Conservation (phyloP, 2,797 vertebrate genomes). For the Cetoscarus ocellatus region DNA sequence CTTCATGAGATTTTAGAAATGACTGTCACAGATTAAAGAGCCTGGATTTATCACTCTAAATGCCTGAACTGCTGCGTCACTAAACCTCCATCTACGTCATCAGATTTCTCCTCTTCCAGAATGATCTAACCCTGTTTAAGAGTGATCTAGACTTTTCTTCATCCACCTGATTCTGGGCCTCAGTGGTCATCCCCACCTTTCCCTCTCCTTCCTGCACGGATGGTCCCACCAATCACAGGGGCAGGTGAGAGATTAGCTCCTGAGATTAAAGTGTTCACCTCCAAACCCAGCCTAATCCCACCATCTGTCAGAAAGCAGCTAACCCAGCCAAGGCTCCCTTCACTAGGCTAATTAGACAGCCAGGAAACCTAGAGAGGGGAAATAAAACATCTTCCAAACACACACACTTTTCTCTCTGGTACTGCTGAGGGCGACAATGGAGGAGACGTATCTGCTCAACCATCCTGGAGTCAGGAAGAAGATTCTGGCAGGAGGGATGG, state of each 20-base stretch:
- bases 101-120: conserved; percentile 64
- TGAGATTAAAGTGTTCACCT: conserved; percentile 84
- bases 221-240: conserved; percentile 70
- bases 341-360: conserved; percentile 74
- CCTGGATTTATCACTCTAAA: neutral
- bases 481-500: conserved; percentile 88
- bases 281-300: conserved; percentile 82
- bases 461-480: conserved; percentile 90
- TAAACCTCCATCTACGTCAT: conserved; percentile 12
- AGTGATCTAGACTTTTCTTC: conserved; percentile 48
- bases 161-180: conserved; percentile 26
- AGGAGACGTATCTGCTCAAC: conserved; percentile 86
- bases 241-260: conserved; percentile 79
- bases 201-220: conserved; percentile 55
- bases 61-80: neutral
- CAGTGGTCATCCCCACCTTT: conserved; percentile 52
- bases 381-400: conserved; percentile 34
- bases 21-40: too few relatives aligned
- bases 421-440: conserved; percentile 74
- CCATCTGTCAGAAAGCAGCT: conserved; percentile 89
- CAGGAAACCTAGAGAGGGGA: conserved; percentile 38
- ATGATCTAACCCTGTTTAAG: conserved; percentile 57
- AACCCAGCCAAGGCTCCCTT: conserved; percentile 66
- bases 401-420: conserved; percentile 22
- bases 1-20: too few relatives aligned